A percentile compares a stretch with the other conserved stretches of the same genome.
These are phyloP conservation scores for Halisarca cf. caerulea DNA, from an alignment of 37 sponge, comb jelly and placozoan species.

Conservation along the genomic window DNA sequence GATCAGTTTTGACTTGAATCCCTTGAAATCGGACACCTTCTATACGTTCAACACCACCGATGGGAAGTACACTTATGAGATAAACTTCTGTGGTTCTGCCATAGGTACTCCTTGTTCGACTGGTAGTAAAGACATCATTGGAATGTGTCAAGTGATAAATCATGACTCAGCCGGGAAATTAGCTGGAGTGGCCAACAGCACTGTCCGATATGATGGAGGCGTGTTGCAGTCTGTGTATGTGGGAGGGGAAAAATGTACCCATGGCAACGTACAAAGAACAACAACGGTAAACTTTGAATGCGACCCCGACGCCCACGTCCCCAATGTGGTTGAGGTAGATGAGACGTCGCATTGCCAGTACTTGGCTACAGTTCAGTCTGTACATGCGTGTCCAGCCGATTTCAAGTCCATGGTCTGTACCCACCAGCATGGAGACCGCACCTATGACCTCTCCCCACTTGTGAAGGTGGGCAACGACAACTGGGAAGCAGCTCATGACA, in stretches of 20 bases:
- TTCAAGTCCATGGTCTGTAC: slow-evolving; percentile 52
- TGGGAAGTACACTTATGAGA: slow-evolving; percentile 26
- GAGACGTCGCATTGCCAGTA: slow-evolving; percentile 64
- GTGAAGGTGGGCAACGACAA: slow-evolving; percentile 19
- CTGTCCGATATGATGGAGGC: slow-evolving; percentile 54
- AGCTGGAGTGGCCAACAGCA: slow-evolving; percentile 39
- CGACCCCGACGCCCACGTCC: slow-evolving; percentile 34
- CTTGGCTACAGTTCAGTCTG: slow-evolving; percentile 43
- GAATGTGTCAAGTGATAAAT: slow-evolving; percentile 44
- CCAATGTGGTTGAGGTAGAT: slow-evolving; percentile 23
- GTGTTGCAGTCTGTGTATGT: slow-evolving; percentile 39
- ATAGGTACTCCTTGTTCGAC: neutral
- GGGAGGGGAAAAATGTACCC: slow-evolving; percentile 28
- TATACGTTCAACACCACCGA: neutral
- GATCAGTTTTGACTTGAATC: slow-evolving; percentile 51
- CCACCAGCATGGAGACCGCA: neutral
- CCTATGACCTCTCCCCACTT: slow-evolving; percentile 52
- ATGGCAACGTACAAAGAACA: neutral
- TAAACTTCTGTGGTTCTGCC: slow-evolving; percentile 52
- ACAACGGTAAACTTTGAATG: slow-evolving; percentile 58
- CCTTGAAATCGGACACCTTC: slow-evolving; percentile 24
- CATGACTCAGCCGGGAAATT: neutral
- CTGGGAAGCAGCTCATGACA: slow-evolving; percentile 47
- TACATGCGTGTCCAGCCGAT: slow-evolving; percentile 65
- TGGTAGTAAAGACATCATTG: neutral